Evolutionary conservation across 2,113 vertebrate genomes (phyloP), one percentile per base, ranked within the genome.

Genomic region (Callocephalon fimbriatum): DNA sequence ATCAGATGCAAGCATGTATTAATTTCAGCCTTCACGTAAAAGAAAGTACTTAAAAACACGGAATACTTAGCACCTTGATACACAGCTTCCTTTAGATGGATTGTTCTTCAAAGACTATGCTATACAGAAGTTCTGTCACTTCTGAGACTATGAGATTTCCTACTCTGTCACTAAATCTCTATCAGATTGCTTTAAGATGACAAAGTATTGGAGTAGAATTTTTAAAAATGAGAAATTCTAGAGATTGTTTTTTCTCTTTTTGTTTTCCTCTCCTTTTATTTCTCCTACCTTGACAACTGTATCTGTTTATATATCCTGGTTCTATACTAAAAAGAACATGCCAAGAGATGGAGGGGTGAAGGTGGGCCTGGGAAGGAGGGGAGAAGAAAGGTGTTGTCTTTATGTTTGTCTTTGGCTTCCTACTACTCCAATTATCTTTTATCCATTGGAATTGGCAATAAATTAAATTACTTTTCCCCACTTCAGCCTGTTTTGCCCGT

Each of bases 351-450:
- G 42, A 31, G 17, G 40, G 15, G 26, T 12, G 29, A 80, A 19
- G 40, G 0, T 20, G 32, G n/a, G n/a, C 3, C 2, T 56, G 22
- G 27, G 44, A 31, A 62, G 16, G n/a, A n/a, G 5, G 9, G 25
- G 17, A 9, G 6, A 38, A 16, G 3, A 40, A n/a, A 21, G 17
- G 12, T 70, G 7, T 8, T 27, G 17, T 26, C 58, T 42, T 42
- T 50, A 15, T 19, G 8, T 42, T 71, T 70, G 37, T 10, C 19
- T 44, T 62, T 31, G 44, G 5, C 62, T 58, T 67, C 10, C 35
- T 13, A 35, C 6, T 68, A 31, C 5, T 51, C 9, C 51, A 26
- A 44, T 37, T 37, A 32, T 7, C 22, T n/a, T 58, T n/a, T 37
- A 26, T 51, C 53, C 12, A 42, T 31, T 42, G 8, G 6, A 45